Conservation (phyloP, 2,888 invertebrate species). For the Digitonthophagus gazella region DNA sequence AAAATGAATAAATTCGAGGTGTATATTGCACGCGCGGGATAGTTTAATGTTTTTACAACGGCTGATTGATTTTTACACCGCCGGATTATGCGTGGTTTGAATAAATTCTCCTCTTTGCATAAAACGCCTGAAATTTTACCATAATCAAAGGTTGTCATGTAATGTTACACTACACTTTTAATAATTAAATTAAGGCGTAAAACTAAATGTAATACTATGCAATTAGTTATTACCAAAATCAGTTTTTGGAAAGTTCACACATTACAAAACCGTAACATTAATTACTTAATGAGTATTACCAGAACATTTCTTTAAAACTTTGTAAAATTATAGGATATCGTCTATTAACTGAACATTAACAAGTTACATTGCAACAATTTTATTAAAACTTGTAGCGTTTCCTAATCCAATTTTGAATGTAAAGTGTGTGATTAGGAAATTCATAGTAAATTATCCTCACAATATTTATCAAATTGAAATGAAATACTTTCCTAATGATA, state of each 20-base stretch:
- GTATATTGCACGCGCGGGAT: not conserved
- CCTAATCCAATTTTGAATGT: not conserved
- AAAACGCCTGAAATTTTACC: no score
- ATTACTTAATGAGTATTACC: no score
- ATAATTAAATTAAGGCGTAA: no score
- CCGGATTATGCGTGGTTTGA: not conserved
- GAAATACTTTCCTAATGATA: not conserved
- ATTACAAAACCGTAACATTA: no score
- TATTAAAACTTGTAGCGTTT: not conserved
- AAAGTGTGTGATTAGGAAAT: not conserved
- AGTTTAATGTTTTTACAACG: not conserved
- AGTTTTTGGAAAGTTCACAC: no score
- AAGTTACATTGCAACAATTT: not conserved
- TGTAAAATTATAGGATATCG: not conserved
- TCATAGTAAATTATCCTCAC: not conserved
- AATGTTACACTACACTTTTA: no score
- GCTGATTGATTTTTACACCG: not conserved
- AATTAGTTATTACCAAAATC: no score
- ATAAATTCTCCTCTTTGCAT: not conserved
- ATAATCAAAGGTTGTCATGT: no score
- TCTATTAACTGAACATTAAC: not conserved
- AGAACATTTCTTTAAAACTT: no score
- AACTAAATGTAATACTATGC: no score
- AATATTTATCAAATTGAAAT: not conserved
- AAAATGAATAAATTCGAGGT: not conserved